Base-by-base conservation (phyloP, 2,797 vertebrate genomes). In the Nyctalus aviator region DNA sequence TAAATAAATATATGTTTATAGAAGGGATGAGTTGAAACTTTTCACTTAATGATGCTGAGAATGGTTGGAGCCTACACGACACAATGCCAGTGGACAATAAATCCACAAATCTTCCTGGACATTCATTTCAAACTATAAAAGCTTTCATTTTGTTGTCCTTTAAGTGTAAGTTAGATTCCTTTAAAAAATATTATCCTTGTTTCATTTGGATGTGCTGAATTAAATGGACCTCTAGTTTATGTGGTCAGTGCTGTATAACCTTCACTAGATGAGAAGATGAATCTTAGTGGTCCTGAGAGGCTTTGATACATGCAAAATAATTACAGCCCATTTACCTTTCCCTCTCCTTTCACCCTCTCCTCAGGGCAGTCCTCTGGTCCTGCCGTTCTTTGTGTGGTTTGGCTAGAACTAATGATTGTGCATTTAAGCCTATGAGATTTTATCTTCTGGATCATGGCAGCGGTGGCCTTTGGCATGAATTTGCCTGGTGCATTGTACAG, bases 51-150 rank as follows among this genome's bases (percentile, higher is more conserved):
- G 1, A 6, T 2, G 77, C 6, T 73, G 12, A 44, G 59, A 64
- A n/a, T 55, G 18, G 4, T 69, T 1, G 27, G 2, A 46, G 4
- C 4, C 46, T 88, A 4, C 23, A 14, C 27, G 46, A 13, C 7
- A 69, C 8, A 0, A 21, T 32, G 11, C 35, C 17, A n/a, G 15
- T 1, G 53, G 9, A 41, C 27, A 79, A 41, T 66, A 37, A 48
- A 88, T 85, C 12, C n/a, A 15, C 18, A 68, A 27, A 6, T 1
- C 6, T 86, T 88, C 30, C 7, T 76, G 21, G 27, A 62, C 50
- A 77, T 62, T 68, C 41, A 32, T 75, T 94, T 86, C n/a, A 85
- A 89, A 81, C 75, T 76, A 48, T 13, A 25, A 78, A 86, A 44
- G 0, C 8, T 41, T 23, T 91, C 12, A 21, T 37, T 89, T 84